Percentiles rank a stretch among this genome's conserved stretches.
These are phyloP conservation scores for Amphiura filiformis DNA, from an alignment of 35 echinoderm and acorn worm genomes.

Conservation along the genomic window DNA sequence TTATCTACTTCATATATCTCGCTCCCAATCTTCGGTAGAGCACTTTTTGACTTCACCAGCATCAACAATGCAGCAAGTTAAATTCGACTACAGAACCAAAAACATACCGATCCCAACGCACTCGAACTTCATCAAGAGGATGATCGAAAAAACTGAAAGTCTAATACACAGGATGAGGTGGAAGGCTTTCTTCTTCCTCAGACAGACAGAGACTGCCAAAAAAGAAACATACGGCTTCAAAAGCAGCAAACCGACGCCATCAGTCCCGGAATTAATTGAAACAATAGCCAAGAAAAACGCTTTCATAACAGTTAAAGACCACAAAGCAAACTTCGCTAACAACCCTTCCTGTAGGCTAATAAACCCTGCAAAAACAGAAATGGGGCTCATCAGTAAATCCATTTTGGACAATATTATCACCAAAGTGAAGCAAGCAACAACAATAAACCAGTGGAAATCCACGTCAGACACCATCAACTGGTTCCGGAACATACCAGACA, in stretches of 20 bases:
- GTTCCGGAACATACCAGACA: background rate
- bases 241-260: background rate
- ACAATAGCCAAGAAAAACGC: too few species aligned
- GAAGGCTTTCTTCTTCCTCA: background rate
- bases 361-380: conserved; percentile 20
- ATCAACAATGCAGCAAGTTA: too few species aligned
- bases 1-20: too few species aligned
- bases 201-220: too few species aligned
- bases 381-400: background rate
- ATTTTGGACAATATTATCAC: too few species aligned
- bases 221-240: background rate
- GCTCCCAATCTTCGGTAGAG: too few species aligned
- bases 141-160: too few species aligned
- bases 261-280: background rate
- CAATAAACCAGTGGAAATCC: conserved; percentile 7
- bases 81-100: too few species aligned
- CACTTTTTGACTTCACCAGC: too few species aligned
- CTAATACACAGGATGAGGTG: too few species aligned
- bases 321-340: conserved; percentile 22
- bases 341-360: conserved; percentile 6
- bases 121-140: too few species aligned
- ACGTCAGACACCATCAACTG: background rate
- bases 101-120: too few species aligned
- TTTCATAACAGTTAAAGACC: conserved; percentile 13
- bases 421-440: background rate